phyloP scores from a whole-genome alignment of 2,888 invertebrate genomes.

The Parnassius mnemosyne region DNA sequence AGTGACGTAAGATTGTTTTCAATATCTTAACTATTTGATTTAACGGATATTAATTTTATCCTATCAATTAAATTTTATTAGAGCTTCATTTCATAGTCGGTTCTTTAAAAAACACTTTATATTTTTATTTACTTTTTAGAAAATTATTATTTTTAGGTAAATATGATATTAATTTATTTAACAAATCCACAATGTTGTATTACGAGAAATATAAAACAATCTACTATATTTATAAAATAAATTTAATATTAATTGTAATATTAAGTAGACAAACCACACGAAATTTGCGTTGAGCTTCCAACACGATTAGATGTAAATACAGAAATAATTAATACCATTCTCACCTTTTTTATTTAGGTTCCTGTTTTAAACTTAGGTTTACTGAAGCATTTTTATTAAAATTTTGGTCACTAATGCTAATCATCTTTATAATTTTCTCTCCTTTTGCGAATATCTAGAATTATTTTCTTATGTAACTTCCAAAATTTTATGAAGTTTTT shows the following conservation, averaged over 20 bases:
- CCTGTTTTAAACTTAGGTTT: neutral
- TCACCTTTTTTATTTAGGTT: constrained; percentile 8
- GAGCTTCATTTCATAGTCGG: neutral
- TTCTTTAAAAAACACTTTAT: no score
- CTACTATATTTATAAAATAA: constrained; percentile 45
- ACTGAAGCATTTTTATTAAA: no score
- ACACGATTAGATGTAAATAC: constrained; percentile 81
- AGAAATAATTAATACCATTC: constrained; percentile 46
- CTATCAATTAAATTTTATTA: neutral
- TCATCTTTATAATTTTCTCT: no score
- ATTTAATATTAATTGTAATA: constrained; percentile 40
- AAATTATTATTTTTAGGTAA: constrained; percentile 28
- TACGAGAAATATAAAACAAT: constrained; percentile 33
- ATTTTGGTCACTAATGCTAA: no score
- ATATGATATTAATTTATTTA: constrained; percentile 23
- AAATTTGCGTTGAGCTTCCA: constrained; percentile 82
- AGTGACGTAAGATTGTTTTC: constrained; percentile 66
- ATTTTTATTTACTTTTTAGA: constrained; percentile 35
- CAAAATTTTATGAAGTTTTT: no score
- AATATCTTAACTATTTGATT: constrained; percentile 12
- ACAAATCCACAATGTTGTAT: constrained; percentile 9
- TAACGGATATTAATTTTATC: neutral
- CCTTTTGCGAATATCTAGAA: no score
- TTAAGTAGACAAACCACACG: constrained; percentile 67
- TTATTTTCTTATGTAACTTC: no score